Evolutionary conservation across 2,888 invertebrate species (phyloP).

Genomic region (Athalia cordata): DNA sequence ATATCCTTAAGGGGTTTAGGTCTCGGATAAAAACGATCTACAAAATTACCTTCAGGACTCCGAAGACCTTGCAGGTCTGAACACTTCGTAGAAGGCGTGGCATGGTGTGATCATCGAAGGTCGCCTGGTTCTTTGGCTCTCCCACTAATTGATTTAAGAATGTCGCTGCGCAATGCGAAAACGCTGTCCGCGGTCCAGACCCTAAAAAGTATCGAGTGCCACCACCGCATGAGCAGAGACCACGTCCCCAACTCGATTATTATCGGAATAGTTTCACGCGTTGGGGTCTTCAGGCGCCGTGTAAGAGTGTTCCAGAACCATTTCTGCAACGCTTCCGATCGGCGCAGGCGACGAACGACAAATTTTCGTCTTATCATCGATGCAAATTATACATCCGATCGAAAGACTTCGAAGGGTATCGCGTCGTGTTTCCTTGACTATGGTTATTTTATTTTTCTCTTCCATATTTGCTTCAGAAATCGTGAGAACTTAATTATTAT

Average conservation of each 20-base stretch:
- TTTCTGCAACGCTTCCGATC: no score
- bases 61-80: slow-evolving; percentile 26
- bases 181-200: slow-evolving; percentile 40
- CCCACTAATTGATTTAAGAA: slow-evolving; percentile 65
- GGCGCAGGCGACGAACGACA: neutral
- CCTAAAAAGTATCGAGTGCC: slow-evolving; percentile 37
- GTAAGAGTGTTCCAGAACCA: no score
- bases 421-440: neutral
- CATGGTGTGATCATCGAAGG: slow-evolving; percentile 63
- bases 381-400: no score
- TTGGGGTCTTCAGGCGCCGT: neutral
- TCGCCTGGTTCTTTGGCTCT: slow-evolving; percentile 64
- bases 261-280: slow-evolving; percentile 4
- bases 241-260: slow-evolving; percentile 4
- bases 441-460: neutral
- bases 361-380: neutral
- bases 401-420: no score
- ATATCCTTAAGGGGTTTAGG: slow-evolving; percentile 3
- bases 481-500: neutral
- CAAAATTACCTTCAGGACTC: slow-evolving; percentile 25
- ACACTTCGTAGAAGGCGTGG: slow-evolving; percentile 39
- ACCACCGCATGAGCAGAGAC: neutral
- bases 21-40: slow-evolving; percentile 12
- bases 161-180: slow-evolving; percentile 48
- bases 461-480: neutral